Evolutionary conservation across 2,888 invertebrate genomes (phyloP).

Genomic region (Liposcelis brunnea): DNA sequence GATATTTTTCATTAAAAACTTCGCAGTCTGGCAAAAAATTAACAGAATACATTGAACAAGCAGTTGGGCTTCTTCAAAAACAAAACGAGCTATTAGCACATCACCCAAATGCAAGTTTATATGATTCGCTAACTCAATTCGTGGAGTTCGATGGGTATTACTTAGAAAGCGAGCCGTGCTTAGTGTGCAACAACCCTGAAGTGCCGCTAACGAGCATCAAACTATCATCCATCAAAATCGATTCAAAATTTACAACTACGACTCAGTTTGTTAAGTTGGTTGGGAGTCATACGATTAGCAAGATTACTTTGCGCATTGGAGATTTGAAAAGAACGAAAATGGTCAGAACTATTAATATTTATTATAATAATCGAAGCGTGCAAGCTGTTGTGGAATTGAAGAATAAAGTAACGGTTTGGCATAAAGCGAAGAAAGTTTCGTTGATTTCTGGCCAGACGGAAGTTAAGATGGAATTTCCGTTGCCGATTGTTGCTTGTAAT

Average conservation of each 20-base stretch:
- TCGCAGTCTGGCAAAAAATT: conserved; percentile 45
- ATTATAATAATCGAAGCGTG: conserved; percentile 89
- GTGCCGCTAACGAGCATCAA: conserved; percentile 82
- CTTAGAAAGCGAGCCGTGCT: conserved; percentile 90
- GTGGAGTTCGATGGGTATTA: conserved; percentile 93
- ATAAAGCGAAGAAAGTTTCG: conserved; percentile 84
- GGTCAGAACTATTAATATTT: conserved; percentile 90
- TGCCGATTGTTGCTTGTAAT: conserved; percentile 95
- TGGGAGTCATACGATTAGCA: conserved; percentile 88
- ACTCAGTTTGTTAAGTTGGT: conserved; percentile 94
- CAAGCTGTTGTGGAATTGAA: conserved; percentile 95
- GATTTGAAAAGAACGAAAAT: conserved; percentile 94
- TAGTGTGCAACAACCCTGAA: conserved; percentile 96
- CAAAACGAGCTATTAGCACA: conserved; percentile 77
- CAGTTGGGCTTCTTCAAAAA: conserved; percentile 66
- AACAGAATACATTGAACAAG: conserved; percentile 64
- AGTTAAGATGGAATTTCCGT: conserved; percentile 89
- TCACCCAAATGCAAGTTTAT: conserved; percentile 87
- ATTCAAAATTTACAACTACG: conserved; percentile 94
- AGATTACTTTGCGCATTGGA: conserved; percentile 80
- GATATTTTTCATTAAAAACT: conserved; percentile 82
- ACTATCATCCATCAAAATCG: conserved; percentile 81
- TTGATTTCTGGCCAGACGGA: conserved; percentile 85
- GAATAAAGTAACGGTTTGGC: conserved; percentile 89
- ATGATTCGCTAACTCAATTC: conserved; percentile 80